Base-by-base conservation (phyloP, 2,797 vertebrate genomes). In the Cuculus canorus region DNA sequence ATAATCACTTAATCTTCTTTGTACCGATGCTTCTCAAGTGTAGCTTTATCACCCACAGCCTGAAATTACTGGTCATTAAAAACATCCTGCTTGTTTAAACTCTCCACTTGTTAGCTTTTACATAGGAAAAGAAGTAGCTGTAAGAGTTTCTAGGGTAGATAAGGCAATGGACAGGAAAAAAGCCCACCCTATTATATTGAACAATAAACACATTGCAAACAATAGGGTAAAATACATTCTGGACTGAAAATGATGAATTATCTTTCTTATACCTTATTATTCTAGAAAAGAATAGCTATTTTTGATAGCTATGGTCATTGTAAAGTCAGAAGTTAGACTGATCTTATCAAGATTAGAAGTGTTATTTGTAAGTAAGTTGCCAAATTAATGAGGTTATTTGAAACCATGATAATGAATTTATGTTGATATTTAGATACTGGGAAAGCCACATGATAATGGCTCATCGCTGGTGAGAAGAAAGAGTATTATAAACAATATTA, bases 161-260 rank as follows among this genome's bases (percentile, higher is more conserved):
- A 65, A 53, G 57, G 25, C 23, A 71, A 57, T 7, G 56, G 24
- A 15, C 1, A 75, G 21, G 39, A 70, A 69, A 54, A 77, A 86
- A 41, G 1, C 3, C 13, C 21, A 35, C 1, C 1, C 11, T 52
- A 5, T 16, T 48, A 24, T 9, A 15, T 4, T 4, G 1, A 33
- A 16, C 9, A 91, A 53, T 22, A n/a, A 64, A 65, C 22, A 35
- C 5, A 32, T 18, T 61, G 7, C 8, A 93, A 82, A 9, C 3
- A 52, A 54, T 11, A 4, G 0, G 7, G 3, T 60, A 54, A 92
- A 84, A 71, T 25, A 50, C 3, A 65, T 41, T 81, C 27, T 73
- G 23, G 60, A 70, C 11, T 41, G 22, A 65, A 87, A 87, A 61
- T n/a, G 56, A 47, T 52, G 10, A 39, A 65, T 37, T 43, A 27